Base-by-base conservation (phyloP, 1,140 invertebrate genomes). In the Caligus rogercresseyi region DNA sequence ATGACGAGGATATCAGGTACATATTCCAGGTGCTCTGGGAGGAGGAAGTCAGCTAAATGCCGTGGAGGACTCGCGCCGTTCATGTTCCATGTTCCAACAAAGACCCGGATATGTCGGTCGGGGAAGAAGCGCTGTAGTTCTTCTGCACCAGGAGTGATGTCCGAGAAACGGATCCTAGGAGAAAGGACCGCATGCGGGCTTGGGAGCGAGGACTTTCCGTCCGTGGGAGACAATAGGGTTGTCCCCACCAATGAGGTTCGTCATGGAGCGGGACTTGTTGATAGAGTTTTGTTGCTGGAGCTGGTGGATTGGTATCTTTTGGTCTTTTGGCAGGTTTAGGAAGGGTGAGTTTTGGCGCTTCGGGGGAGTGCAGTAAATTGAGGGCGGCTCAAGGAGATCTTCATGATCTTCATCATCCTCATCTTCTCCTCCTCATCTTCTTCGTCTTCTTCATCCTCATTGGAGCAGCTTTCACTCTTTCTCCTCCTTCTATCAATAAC, bases 21-120 rank as follows among this genome's bases (percentile, higher is more conserved):
- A 74, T 85, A 83, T 69, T 87, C 82, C 65, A 89, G 78, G 69
- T 81, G 79, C 21, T 82, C 79, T 2, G 90, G 89, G 58, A 94
- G 76, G 66, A 95, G 79, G 71, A 95, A 87, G 71, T 92, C 86
- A 70, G 90, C 87, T 65, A 94, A 72, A 71, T 86, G 81, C 52
- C 67, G 43, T 19, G 76, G 75, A 25, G 77, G 73, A 57, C 73
- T 71, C 76, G 79, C 68, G 14, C 86, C 86, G 74, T 91, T 91
- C 88, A 95, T 93, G 72, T 97, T 97, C 91, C 91, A 96, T 3
- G 89, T 90, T 14, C 87, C 89, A 61, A 93, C 81, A 76, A 90
- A 92, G 65, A 96, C 83, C 66, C 79, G 83, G 0, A 94, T 74
- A 74, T 87, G 83, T 67, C 86, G 78, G 69, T 86, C 82, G 3